Conservation (phyloP, 2,113 vertebrate genomes). For the Capra hircus region DNA sequence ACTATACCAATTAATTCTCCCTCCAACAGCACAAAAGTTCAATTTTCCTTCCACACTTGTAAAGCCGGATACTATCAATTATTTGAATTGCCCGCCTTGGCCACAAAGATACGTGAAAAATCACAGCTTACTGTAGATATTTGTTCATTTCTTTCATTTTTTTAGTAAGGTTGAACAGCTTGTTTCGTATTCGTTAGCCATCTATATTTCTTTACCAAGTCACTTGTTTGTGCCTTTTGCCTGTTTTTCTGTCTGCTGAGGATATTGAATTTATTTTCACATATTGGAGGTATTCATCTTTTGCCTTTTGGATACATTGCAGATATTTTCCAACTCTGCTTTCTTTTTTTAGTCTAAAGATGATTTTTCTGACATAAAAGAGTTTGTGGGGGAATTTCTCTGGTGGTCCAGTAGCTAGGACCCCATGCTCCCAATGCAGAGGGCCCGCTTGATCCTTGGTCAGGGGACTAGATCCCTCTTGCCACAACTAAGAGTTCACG, state of each 20-base stretch:
- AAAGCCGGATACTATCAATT: not conserved
- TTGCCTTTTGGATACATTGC: not conserved
- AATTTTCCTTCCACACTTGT: not conserved
- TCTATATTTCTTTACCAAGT: not conserved
- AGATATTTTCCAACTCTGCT: not conserved
- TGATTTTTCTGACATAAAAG: not conserved
- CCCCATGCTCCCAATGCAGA: not conserved
- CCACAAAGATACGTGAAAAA: not conserved
- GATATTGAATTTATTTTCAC: not conserved
- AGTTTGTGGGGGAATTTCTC: not conserved
- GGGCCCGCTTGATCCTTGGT: not conserved
- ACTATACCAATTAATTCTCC: not conserved
- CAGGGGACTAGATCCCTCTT: not conserved
- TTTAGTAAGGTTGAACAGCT: not conserved
- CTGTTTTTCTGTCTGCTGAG: not conserved
- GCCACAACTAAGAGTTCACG: not conserved
- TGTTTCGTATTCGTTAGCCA: not conserved
- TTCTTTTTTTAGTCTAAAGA: not conserved
- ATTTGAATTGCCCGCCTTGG: not conserved
- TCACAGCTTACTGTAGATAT: not conserved
- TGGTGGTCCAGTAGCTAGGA: not conserved
- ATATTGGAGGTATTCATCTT: not conserved
- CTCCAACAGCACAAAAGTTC: not conserved
- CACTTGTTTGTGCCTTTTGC: not conserved
- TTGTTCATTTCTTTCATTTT: not conserved